These are phyloP conservation scores for Apostichopus parvimensis DNA, from an alignment of 35 echinoderm and acorn worm species.

Conservation along the genomic window DNA sequence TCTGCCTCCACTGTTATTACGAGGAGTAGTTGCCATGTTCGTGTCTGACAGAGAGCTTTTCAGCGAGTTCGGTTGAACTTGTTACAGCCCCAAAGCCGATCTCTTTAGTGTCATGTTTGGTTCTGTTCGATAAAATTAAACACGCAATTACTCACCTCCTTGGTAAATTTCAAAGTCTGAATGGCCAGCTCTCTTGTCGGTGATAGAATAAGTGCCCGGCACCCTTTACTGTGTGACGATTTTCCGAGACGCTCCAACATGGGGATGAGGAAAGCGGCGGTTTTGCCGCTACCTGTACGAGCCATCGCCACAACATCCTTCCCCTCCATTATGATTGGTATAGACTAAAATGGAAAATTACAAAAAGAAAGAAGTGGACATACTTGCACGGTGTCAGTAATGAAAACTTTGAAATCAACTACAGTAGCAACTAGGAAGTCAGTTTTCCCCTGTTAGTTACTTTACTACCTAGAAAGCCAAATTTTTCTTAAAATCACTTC, in stretches of 20 bases:
- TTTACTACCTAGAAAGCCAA: no score
- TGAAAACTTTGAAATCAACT: no score
- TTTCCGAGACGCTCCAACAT: conserved; percentile 86
- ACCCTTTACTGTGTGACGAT: conserved; percentile 68
- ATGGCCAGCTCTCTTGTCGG: conserved; percentile 94
- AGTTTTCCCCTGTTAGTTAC: no score
- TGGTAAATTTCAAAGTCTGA: conserved; percentile 96
- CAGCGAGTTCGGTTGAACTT: no score
- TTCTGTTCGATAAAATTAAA: not conserved
- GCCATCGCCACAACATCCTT: conserved; percentile 98
- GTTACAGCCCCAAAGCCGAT: no score
- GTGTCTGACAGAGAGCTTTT: no score
- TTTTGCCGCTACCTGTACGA: conserved; percentile 96
- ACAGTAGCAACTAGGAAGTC: no score
- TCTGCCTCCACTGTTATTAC: no score
- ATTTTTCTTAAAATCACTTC: no score
- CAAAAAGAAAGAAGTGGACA: not conserved
- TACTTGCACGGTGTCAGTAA: not conserved
- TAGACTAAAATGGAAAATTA: conserved; percentile 67
- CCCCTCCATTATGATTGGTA: conserved; percentile 93
- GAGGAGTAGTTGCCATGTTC: no score
- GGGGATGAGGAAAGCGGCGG: conserved; percentile 89
- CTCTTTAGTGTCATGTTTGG: no score
- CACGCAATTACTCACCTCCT: conserved; percentile 68
- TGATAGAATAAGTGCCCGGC: conserved; percentile 85